Conservation (phyloP, 2,888 invertebrate species). For the Fragum fragum region DNA sequence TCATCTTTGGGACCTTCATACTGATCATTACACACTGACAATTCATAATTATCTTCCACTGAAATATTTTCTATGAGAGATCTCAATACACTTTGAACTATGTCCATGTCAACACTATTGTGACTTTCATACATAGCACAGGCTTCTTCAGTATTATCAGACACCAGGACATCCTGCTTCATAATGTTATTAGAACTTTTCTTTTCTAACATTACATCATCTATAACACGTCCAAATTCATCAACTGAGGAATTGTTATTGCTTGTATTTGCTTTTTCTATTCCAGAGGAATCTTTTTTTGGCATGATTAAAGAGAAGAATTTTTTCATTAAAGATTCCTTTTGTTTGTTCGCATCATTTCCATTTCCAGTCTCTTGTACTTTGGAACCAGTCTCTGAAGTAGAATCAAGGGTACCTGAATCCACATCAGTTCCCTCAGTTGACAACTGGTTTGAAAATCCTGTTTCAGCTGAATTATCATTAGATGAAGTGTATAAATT, state of each 20-base stretch:
- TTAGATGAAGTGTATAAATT: no score
- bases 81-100: no score
- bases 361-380: no score
- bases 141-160: neutral
- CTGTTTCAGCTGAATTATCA: no score
- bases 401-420: neutral
- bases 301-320: conserved; percentile 22
- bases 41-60: no score
- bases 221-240: neutral
- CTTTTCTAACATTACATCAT: neutral
- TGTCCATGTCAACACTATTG: no score
- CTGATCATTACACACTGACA: no score
- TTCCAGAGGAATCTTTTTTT: neutral
- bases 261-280: neutral
- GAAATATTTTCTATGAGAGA: no score
- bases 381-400: neutral
- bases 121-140: no score
- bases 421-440: conserved; percentile 8
- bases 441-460: neutral
- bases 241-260: conserved; percentile 5
- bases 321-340: conserved; percentile 12
- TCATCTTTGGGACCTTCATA: no score
- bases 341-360: neutral
- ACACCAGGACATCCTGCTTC: neutral
- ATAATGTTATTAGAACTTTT: neutral